Conservation (phyloP, 2,113 vertebrate genomes). For the Ia io region DNA sequence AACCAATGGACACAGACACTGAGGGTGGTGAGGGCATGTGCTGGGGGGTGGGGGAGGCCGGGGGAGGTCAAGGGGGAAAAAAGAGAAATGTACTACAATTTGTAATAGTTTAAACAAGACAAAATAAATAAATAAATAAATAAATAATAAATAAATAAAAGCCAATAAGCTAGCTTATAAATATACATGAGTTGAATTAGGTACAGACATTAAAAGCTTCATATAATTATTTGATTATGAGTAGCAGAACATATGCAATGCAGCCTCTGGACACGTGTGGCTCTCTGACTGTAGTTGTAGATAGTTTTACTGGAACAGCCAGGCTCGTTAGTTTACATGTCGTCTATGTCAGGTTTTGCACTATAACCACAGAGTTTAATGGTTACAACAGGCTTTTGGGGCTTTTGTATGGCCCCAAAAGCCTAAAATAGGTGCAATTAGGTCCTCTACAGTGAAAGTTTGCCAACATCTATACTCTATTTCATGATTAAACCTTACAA, state of each 20-base stretch:
- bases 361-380: neutral
- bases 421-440: neutral
- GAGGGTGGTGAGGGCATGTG: no score
- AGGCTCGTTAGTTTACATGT: neutral
- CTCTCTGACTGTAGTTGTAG: neutral
- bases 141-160: neutral
- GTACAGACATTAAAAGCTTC: neutral
- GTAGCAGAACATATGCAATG: neutral
- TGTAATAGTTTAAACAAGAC: no score
- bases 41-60: no score
- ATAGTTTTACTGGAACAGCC: neutral
- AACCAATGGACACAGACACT: no score
- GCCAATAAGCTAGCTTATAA: neutral
- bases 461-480: neutral
- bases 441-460: neutral
- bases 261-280: neutral
- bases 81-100: no score
- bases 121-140: no score
- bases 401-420: neutral
- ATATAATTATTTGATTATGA: neutral
- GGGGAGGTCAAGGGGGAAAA: no score
- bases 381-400: neutral
- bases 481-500: neutral
- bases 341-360: neutral
- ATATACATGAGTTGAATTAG: neutral